phyloP scores from a whole-genome alignment of 1,140 invertebrate genomes.

The Akabosia matsudoensis region DNA sequence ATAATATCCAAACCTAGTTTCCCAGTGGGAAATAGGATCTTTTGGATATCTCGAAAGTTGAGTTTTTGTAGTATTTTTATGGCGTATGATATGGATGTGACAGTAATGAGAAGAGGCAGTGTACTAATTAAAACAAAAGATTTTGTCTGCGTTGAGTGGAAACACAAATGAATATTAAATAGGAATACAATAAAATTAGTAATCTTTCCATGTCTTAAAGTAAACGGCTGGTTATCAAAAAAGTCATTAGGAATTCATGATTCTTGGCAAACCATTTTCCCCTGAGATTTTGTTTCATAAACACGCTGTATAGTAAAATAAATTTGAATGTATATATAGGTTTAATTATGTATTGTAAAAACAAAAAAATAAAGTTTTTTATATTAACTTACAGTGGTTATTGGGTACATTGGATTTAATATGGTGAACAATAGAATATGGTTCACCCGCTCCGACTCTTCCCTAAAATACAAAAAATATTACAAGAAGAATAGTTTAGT shows the following conservation, averaged over 20 bases:
- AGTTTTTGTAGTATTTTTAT: neutral
- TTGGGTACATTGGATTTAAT: constrained; percentile 95
- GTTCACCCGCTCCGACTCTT: constrained; percentile 65
- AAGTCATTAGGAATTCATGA: too few relatives aligned
- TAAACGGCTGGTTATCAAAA: too few relatives aligned
- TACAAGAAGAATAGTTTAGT: neutral
- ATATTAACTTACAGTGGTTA: constrained; percentile 97
- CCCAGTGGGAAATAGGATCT: too few relatives aligned
- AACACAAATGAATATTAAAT: neutral
- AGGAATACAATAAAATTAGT: neutral
- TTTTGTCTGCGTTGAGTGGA: neutral
- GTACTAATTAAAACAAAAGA: neutral
- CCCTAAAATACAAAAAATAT: constrained; percentile 51
- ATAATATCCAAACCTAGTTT: too few relatives aligned
- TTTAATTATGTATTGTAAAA: constrained; percentile 9
- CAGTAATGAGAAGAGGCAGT: neutral
- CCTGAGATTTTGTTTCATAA: too few relatives aligned
- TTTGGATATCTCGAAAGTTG: too few relatives aligned
- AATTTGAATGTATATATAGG: neutral
- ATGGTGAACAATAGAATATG: constrained; percentile 93
- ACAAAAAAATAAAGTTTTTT: constrained; percentile 29
- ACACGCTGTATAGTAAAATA: too few relatives aligned
- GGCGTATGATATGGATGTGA: neutral
- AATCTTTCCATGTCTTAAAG: too few relatives aligned
- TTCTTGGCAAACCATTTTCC: too few relatives aligned